A percentile compares a stretch with the other conserved stretches of the same genome.
These are phyloP conservation scores for Girardinichthys multiradiatus DNA, from an alignment of 2,113 vertebrate species.

Conservation along the genomic window DNA sequence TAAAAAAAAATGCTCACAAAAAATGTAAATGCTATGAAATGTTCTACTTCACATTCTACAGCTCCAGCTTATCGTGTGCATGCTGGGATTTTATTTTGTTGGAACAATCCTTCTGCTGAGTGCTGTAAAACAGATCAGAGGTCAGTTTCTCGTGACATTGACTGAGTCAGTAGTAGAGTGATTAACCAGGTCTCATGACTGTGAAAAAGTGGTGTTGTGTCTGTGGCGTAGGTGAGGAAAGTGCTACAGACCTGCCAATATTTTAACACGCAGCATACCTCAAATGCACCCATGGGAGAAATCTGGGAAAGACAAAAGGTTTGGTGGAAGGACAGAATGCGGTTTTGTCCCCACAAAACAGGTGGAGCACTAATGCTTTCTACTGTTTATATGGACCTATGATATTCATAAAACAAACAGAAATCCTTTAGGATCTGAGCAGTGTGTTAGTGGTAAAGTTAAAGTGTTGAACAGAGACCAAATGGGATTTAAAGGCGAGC, in stretches of 20 bases:
- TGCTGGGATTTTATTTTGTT: background rate
- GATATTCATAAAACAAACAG: too few relatives aligned
- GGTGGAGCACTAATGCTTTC: too few relatives aligned
- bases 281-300: background rate
- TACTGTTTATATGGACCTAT: too few relatives aligned
- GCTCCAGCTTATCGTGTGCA: background rate
- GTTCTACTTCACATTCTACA: background rate
- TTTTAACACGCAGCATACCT: background rate
- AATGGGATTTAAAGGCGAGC: too few relatives aligned
- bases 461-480: too few relatives aligned
- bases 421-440: too few relatives aligned
- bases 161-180: slow-evolving; percentile 24
- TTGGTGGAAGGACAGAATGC: too few relatives aligned
- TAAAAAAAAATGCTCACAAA: background rate
- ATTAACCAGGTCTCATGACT: slow-evolving; percentile 60
- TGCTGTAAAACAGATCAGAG: background rate
- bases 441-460: too few relatives aligned
- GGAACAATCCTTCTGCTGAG: background rate
- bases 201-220: slow-evolving; percentile 2
- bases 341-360: too few relatives aligned
- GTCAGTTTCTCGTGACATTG: slow-evolving; percentile 56
- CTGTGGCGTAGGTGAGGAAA: background rate
- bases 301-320: too few relatives aligned
- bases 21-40: background rate
- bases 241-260: background rate